Evolutionary conservation across 1,140 invertebrate genomes (phyloP), one percentile per base, ranked within the genome.

Genomic region (Drosophila bipectinata): DNA sequence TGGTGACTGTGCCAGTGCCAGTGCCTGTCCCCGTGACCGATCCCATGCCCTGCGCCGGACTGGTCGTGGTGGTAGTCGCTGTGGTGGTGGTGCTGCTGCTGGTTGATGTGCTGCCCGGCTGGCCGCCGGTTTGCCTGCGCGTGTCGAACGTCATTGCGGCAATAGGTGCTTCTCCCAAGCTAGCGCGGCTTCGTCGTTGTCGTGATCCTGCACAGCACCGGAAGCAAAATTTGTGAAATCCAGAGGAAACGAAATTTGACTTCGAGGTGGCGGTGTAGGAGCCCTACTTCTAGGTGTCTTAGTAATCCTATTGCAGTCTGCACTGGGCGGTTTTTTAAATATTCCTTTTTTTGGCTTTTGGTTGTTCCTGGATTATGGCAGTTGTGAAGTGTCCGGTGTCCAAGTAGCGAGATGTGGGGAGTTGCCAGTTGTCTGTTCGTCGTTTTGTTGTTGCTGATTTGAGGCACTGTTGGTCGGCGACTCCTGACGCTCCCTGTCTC

Each of bases 111-210:
- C 68, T 87, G 63, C 73, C 69, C 72, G 83, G 68, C 64, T 76
- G 73, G 49, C 81, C 80, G 56, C 80, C 76, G 61, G 69, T 77
- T 57, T 76, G 81, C 55, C 89, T 77, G 56, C 89, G 84, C 47
- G 89, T 91, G 76, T 91, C 89, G 77, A 91, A 91, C 73, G 90
- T 91, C 90, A 91, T 91, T 66, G 53, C 68, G 56, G 53, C 52
- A 60, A 21, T 60, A 28, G 26, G 37, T 57, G 24, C 30, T 62
- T 52, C 53, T 62, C 14, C 30, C 37, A 1, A 41, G 39, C 24
- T 30, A 15, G 10, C 34, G 28, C 51, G 10, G 24, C 51, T 14
- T 8, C 51, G 12, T 53, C 30, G 30, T 21, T 53, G 61, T 47
- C 26, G 30, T 68, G 34, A 37, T 68, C 24, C 32, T 55, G 62